Base-by-base conservation (phyloP, 2,113 vertebrate species). In the Pteropus alecto region DNA sequence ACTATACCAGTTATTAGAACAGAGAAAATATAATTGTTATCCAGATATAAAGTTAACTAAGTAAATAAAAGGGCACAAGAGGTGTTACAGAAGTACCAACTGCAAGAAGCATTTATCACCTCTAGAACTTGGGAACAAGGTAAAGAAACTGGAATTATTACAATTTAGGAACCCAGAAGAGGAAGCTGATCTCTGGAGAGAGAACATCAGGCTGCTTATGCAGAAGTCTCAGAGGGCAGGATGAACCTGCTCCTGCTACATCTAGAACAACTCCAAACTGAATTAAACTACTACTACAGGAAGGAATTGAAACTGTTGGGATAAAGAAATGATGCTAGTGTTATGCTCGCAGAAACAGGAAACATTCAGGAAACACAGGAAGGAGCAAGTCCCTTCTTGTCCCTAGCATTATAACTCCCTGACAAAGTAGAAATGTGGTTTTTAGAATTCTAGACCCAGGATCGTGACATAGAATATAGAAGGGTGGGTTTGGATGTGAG, bases 11-110 rank as follows among this genome's bases (percentile, higher is more conserved):
- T 78, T 93, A 79, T 13, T 48, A 90, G 73, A 79, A 79, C n/a
- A 89, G 61, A 93, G 16, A 95, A 78, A 93, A 68, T 33, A 48
- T 54, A 79, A 82, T 46, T 51, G 18, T 79, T 90, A 73, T 41
- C 15, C 78, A 82, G 13, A 12, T 41, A 91, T 51, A 78, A 86
- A 91, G 54, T 65, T 90, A 96, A 93, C 41, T 77, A 94, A 88
- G 67, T 61, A 70, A 93, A 58, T 33, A 33, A 87, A 89, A 90
- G 22, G 33, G n/a, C 35, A 63, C 54, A 71, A 35, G 67, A 78
- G 21, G 6, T 33, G 16, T 71, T 77, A 93, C 28, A 33, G 24
- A 90, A 18, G 51, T 21, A 70, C n/a, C 60, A 70, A 38, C 11
- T 71, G 7, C 8, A 76, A 16, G 41, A 70, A 88, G 87, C n/a